A percentile compares a stretch with the other conserved stretches of the same genome.
phyloP scores from a whole-genome alignment of 2,888 invertebrate genomes.

The Rambutsinella grinnellia region DNA sequence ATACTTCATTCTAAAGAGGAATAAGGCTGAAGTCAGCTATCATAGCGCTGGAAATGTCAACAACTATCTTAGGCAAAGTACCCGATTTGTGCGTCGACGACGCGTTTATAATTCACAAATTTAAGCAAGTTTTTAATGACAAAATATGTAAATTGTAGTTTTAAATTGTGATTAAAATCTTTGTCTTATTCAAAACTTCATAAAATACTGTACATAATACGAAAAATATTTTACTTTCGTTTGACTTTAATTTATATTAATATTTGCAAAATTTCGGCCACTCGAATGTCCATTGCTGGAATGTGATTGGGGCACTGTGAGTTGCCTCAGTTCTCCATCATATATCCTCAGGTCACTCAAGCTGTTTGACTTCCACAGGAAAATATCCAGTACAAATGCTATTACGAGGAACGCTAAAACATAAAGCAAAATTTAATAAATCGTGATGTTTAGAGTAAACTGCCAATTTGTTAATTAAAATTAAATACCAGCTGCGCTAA shows the following conservation, averaged over 20 bases:
- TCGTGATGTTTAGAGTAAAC: neutral
- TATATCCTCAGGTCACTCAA: conserved; percentile 74
- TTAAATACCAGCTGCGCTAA: conserved; percentile 66
- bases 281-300: neutral
- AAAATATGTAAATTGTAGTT: too few relatives aligned
- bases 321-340: conserved; percentile 66
- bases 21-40: neutral
- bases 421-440: neutral
- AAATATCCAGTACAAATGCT: conserved; percentile 75
- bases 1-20: conserved; percentile 19
- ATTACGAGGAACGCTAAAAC: conserved; percentile 72
- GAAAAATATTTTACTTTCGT: too few relatives aligned
- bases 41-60: conserved; percentile 24
- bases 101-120: too few relatives aligned
- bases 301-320: neutral
- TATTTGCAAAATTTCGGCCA: neutral
- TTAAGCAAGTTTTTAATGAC: too few relatives aligned
- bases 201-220: too few relatives aligned
- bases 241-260: neutral
- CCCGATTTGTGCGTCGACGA: neutral
- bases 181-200: too few relatives aligned
- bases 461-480: neutral
- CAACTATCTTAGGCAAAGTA: neutral
- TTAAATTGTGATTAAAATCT: too few relatives aligned
- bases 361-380: conserved; percentile 75